These are phyloP conservation scores for Manacus vitellinus DNA, from an alignment of 2,113 vertebrate species.

Conservation along the genomic window DNA sequence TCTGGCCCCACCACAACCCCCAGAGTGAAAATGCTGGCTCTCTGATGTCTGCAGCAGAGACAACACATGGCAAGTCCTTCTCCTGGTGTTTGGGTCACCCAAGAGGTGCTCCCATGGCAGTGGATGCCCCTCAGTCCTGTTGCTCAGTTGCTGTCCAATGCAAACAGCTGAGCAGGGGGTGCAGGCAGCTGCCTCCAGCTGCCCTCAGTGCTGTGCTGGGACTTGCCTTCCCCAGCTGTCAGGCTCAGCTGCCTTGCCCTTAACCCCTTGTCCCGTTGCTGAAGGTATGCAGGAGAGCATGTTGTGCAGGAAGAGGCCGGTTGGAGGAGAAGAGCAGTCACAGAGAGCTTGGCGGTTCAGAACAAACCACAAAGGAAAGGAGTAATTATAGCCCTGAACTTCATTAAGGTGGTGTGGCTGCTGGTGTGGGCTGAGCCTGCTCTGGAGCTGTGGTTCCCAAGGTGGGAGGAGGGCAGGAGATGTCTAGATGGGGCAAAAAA, in stretches of 20 bases:
- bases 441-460: neutral
- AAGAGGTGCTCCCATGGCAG: neutral
- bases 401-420: rapidly evolving
- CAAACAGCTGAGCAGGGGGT: neutral
- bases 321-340: neutral
- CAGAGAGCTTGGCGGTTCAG: neutral
- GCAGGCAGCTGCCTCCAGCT: constrained; percentile 35
- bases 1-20: neutral
- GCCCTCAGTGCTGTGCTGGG: neutral
- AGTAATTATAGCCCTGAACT: neutral
- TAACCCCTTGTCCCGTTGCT: neutral
- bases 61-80: neutral
- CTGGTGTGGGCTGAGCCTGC: neutral
- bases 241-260: neutral
- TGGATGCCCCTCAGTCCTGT: rapidly evolving
- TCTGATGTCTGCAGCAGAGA: neutral
- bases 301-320: constrained; percentile 17
- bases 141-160: neutral
- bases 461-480: neutral
- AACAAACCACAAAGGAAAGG: neutral
- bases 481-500: neutral
- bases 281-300: neutral
- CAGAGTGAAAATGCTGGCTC: rapidly evolving
- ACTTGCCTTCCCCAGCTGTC: neutral
- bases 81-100: neutral